phyloP scores from a whole-genome alignment of 2,888 invertebrate genomes.

The Neuroscelio doddi region DNA sequence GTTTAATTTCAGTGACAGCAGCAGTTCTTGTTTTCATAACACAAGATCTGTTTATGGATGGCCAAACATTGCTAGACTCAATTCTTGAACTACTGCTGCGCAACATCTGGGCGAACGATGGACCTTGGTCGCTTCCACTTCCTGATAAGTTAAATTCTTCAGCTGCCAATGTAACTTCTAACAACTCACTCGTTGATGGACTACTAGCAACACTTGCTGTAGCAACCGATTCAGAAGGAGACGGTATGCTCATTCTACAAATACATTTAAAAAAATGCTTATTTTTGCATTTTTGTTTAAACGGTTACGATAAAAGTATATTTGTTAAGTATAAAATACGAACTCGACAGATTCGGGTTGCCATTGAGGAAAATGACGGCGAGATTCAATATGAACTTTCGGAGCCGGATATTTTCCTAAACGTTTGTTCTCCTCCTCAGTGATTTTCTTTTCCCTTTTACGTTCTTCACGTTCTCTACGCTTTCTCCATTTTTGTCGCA shows the following conservation, averaged over 20 bases:
- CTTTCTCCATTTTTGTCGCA: conserved; percentile 80
- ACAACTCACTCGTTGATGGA: conserved; percentile 59
- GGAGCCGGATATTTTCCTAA: conserved; percentile 79
- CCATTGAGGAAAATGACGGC: conserved; percentile 76
- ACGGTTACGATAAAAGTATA: too few relatives aligned
- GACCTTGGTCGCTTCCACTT: conserved; percentile 62
- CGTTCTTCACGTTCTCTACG: conserved; percentile 85
- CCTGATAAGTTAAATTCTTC: conserved; percentile 35
- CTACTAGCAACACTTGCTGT: conserved; percentile 65
- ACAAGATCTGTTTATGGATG: conserved; percentile 55
- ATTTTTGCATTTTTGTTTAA: too few relatives aligned
- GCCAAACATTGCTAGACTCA: conserved; percentile 56
- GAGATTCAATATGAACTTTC: conserved; percentile 79
- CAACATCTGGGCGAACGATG: conserved; percentile 76
- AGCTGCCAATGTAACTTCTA: conserved; percentile 56
- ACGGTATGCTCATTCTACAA: conserved; percentile 49
- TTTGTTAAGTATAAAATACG: conserved; percentile 10
- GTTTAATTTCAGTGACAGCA: conserved; percentile 36
- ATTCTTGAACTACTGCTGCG: conserved; percentile 51
- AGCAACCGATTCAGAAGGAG: conserved; percentile 58
- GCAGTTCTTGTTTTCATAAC: conserved; percentile 54
- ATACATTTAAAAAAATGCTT: not conserved
- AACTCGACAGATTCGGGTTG: conserved; percentile 60
- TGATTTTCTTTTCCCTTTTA: conserved; percentile 84
- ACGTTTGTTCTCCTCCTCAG: conserved; percentile 80